These are phyloP conservation scores for Columba livia DNA, from an alignment of 2,113 vertebrate species.

Conservation along the genomic window DNA sequence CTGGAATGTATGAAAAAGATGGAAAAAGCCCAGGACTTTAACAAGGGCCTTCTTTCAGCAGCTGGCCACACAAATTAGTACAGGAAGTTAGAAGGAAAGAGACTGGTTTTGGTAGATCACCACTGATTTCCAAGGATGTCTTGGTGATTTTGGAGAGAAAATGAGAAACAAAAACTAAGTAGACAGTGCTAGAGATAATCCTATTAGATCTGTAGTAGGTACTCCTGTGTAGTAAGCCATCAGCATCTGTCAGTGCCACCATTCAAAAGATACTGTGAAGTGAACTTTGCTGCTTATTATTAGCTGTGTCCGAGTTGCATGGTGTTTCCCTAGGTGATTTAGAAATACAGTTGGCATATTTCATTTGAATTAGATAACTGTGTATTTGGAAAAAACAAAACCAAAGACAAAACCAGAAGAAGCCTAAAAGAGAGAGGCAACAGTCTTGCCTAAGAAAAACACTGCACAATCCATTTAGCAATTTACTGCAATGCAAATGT, in stretches of 20 bases:
- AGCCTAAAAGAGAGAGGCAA: neutral
- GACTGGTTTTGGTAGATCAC: neutral
- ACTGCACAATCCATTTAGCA: neutral
- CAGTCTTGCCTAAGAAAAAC: neutral
- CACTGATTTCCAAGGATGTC: neutral
- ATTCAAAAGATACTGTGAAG: neutral
- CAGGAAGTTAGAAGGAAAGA: neutral
- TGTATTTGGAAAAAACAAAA: neutral
- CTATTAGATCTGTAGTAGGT: neutral
- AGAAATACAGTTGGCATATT: neutral
- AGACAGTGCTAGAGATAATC: neutral
- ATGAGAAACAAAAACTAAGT: neutral
- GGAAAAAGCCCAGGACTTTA: neutral
- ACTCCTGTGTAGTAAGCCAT: neutral
- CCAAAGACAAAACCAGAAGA: neutral
- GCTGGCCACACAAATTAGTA: neutral
- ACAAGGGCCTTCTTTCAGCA: neutral
- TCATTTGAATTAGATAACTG: neutral
- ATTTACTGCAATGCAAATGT: neutral
- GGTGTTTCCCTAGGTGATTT: neutral
- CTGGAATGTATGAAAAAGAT: neutral
- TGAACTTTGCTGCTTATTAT: neutral
- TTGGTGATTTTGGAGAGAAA: neutral
- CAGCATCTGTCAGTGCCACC: neutral
- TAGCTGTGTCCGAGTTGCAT: neutral